Percentiles rank a stretch among this genome's conserved stretches.
phyloP scores from a whole-genome alignment of 1,140 invertebrate species.

The Brachionus paranguensis region DNA sequence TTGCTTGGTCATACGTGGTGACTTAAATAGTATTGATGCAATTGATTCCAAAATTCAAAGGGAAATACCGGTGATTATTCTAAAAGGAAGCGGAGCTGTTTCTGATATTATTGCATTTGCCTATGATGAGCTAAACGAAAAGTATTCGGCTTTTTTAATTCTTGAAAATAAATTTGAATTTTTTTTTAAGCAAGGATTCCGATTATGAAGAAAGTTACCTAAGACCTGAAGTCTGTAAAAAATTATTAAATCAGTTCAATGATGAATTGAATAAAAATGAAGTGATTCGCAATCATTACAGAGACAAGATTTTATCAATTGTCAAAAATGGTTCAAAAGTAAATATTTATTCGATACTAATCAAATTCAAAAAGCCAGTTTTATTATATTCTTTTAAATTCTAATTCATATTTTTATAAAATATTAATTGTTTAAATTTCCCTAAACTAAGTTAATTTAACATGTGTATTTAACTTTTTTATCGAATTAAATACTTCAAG shows the following conservation, averaged over 20 bases:
- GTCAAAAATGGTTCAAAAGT: slow-evolving; percentile 46
- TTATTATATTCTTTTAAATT: no score
- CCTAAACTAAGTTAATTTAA: no score
- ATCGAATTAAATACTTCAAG: no score
- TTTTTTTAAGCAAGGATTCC: slow-evolving; percentile 40
- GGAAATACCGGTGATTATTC: slow-evolving; percentile 54
- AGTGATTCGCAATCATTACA: slow-evolving; percentile 44
- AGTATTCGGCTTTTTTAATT: slow-evolving; percentile 41
- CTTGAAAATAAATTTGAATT: background rate
- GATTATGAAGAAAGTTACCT: slow-evolving; percentile 53
- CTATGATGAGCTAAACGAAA: slow-evolving; percentile 52
- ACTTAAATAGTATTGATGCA: slow-evolving; percentile 50
- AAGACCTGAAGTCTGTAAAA: slow-evolving; percentile 53
- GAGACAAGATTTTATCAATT: slow-evolving; percentile 54
- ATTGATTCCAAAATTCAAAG: slow-evolving; percentile 52
- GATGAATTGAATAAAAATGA: slow-evolving; percentile 44
- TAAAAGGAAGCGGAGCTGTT: slow-evolving; percentile 54
- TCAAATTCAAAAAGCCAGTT: background rate
- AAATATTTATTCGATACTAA: background rate
- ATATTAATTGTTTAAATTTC: no score
- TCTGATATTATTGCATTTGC: slow-evolving; percentile 55
- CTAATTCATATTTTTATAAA: no score
- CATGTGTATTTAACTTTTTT: no score
- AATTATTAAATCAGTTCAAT: slow-evolving; percentile 46
- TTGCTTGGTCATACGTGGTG: slow-evolving; percentile 55